phyloP scores from a whole-genome alignment of 2,797 vertebrate species.

The Galagoides demidoff region DNA sequence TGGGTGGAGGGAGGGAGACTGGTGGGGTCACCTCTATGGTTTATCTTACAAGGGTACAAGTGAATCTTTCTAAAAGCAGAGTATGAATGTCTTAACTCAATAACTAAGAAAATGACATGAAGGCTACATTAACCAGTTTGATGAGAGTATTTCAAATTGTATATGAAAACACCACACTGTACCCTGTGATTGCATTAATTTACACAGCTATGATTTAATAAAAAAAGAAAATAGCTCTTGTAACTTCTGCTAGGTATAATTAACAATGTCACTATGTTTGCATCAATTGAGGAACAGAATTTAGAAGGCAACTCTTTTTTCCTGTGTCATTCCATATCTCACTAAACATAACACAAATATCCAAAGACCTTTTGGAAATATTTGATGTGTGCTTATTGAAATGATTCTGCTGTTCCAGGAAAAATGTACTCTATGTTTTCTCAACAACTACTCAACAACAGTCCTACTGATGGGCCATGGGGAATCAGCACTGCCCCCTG shows the following conservation, averaged over 20 bases:
- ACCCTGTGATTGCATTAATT: too few species aligned
- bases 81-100: too few species aligned
- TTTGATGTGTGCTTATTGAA: not conserved
- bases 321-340: not conserved
- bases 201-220: too few species aligned
- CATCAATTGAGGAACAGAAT: not conserved
- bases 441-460: too few species aligned
- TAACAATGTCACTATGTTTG: not conserved
- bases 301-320: not conserved
- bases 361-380: not conserved
- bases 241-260: not conserved
- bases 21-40: too few species aligned
- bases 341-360: not conserved
- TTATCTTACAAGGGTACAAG: too few species aligned
- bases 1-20: too few species aligned
- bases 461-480: not conserved
- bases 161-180: too few species aligned
- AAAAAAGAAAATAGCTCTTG: not conserved
- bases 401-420: not conserved
- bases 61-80: too few species aligned
- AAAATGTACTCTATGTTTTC: not conserved
- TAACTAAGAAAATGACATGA: too few species aligned
- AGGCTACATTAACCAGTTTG: too few species aligned
- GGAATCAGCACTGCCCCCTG: not conserved
- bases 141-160: too few species aligned